Base-by-base conservation (phyloP, 2,888 invertebrate species). In the Baccha elongata region DNA sequence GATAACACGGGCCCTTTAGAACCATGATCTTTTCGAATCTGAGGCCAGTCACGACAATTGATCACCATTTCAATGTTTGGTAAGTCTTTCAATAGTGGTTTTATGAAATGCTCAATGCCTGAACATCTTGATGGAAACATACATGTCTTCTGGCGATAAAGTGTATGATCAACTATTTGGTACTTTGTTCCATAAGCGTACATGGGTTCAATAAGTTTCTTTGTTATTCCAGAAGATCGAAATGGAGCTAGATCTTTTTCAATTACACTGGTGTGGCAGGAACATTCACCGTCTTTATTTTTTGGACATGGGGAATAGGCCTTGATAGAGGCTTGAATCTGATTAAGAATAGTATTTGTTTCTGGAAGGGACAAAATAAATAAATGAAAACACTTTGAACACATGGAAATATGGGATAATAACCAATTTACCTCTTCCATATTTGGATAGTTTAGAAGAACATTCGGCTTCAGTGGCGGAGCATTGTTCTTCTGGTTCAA, bases 21-120 rank as follows among this genome's bases (percentile, higher is more conserved):
- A 35, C 91, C 91, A 85, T 93, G 93, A 19, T 72, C 74, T 7
- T 85, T 85, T 17, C 83, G 73, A 15, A 96, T 92, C 92, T 98
- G 98, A 3, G 99, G 98, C 95, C 97, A 98, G 91, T 99, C 99
- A 74, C 97, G 93, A 0, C 96, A 96, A 89, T 99, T 99, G 17
- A 99, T 90, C 11, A 97, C 92, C 79, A 99, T 91, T 89, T 99
- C 98, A 92, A 95, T 93, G 88, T 99, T 93, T 0, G 96, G 94
- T 62, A 98, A 89, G 83, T 94, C 93, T 5, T 93, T 89, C 44
- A 96, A 92, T 4, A 97, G 87, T 86, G 93, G 92, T 67, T 93
- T 90, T 17, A 99, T 89, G 88, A 98, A 99, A 90, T 98, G 94
- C 90, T 99, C 98, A 26, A 98, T 93, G 10, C 98, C 98, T 78